These are phyloP conservation scores for Naso thynnoides DNA, from an alignment of 2,797 vertebrate species.

Conservation along the genomic window DNA sequence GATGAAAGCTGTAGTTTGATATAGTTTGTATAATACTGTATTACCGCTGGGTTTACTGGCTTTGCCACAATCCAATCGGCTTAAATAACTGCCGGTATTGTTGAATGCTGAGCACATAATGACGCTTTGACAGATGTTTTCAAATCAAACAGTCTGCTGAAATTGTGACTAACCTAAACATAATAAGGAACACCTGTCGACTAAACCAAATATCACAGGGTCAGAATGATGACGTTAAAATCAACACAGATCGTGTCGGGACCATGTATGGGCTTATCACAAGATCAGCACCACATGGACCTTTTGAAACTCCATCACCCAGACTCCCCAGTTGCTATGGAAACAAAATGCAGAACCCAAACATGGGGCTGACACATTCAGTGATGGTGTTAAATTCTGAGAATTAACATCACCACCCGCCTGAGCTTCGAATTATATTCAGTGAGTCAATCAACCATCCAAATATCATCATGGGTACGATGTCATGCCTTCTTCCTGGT, in stretches of 20 bases:
- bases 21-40: conserved; percentile 28
- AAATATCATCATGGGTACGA: conserved; percentile 41
- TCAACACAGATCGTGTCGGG: conserved; percentile 41
- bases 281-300: conserved; percentile 59
- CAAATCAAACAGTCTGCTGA: conserved; percentile 47
- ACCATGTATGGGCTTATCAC: conserved; percentile 55
- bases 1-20: conserved; percentile 39
- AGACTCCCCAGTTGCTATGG: conserved; percentile 63
- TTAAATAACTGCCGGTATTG: conserved; percentile 42
- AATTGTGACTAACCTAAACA: conserved; percentile 56
- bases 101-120: conserved; percentile 23
- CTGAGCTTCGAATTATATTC: conserved; percentile 58
- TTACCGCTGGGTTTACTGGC: conserved; percentile 32
- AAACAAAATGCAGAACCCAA: conserved; percentile 69
- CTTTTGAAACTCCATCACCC: conserved; percentile 41
- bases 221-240: conserved; percentile 54
- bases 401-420: conserved; percentile 46
- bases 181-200: conserved; percentile 69
- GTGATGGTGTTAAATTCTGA: conserved; percentile 63
- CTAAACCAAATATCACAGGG: conserved; percentile 52
- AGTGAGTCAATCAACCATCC: conserved; percentile 77
- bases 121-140: conserved; percentile 51
- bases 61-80: conserved; percentile 38
- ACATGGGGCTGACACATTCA: conserved; percentile 70
- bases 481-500: conserved; percentile 57